Conservation (phyloP, 2,113 vertebrate species). For the Solenodon paradoxus region DNA sequence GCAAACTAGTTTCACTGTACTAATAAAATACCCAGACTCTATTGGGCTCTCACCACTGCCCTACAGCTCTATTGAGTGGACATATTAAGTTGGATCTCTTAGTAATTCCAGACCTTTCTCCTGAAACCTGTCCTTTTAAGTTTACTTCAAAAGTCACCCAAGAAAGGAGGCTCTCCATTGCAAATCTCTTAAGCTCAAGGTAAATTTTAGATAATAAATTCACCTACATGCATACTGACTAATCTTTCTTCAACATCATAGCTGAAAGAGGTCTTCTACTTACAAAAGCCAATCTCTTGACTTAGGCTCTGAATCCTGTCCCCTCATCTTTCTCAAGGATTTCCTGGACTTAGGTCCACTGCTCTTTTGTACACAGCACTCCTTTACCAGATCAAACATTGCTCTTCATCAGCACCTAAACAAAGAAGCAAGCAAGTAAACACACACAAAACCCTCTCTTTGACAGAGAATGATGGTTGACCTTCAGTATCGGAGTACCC, state of each 20-base stretch:
- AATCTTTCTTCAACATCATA: neutral
- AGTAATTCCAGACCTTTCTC: neutral
- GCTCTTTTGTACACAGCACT: neutral
- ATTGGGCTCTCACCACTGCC: neutral
- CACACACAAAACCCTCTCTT: neutral
- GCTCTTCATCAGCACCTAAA: neutral
- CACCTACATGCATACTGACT: neutral
- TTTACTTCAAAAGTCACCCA: neutral
- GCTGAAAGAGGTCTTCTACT: neutral
- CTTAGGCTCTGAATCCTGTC: neutral
- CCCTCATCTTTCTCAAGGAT: neutral
- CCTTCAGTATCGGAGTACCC: neutral
- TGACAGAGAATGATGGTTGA: neutral
- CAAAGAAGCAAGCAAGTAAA: neutral
- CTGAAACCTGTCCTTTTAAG: neutral
- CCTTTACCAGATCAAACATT: neutral
- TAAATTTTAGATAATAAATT: neutral
- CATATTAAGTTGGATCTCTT: neutral
- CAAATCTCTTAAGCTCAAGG: neutral
- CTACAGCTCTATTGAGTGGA: neutral
- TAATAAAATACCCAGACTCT: neutral
- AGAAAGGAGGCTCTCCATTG: neutral
- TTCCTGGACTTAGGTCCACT: neutral
- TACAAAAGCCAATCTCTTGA: neutral
- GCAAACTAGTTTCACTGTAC: neutral